Evolutionary conservation across 2,797 vertebrate species (phyloP), one percentile per base, ranked within the genome.

Genomic region (Gadopsis marmoratus): DNA sequence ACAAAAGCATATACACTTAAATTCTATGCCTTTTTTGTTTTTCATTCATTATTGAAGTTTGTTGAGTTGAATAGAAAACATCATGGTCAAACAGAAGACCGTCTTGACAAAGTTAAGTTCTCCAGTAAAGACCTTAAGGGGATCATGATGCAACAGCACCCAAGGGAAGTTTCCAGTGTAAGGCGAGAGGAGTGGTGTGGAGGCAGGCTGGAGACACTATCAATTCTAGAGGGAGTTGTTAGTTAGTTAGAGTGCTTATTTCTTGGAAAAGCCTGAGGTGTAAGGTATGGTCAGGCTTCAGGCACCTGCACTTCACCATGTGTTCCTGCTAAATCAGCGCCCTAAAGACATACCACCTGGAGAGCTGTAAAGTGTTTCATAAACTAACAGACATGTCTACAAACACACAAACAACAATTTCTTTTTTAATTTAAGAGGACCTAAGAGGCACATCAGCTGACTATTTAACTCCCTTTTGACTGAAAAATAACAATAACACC

Each of bases 401-500:
- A 82, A 86, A 85, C 67, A 89, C 47, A 86, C 69, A 87, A 86
- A 90, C 88, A 91, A 72, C 62, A 61, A 55, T 65, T 72, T 47
- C 0, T 75, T 80, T 82, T 91, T 90, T 90, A 91, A 94, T 94
- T 90, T 91, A 85, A 88, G 5, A 41, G 23, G 56, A 60, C 86
- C 64, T 82, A 12, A 70, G 71, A 82, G 86, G 48, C 37, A 66
- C 41, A 83, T 82, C 73, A 76, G 61, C 43, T 76, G 75, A 58
- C 53, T 64, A 76, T 67, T 84, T 74, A 86, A 87, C 50, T 85
- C 47, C 74, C 77, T 55, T 77, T 80, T 69, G 78, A 41, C 62
- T 79, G 51, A 84, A 51, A 89, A 87, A 86, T 23, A 92, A 93
- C 82, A 94, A 91, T 78, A 88, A 89, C 76, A 93, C 11, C 68